Percentiles rank a stretch among this genome's conserved stretches.
These are phyloP conservation scores for Dendrolimus punctatus DNA, from an alignment of 1,140 invertebrate species.

Conservation along the genomic window DNA sequence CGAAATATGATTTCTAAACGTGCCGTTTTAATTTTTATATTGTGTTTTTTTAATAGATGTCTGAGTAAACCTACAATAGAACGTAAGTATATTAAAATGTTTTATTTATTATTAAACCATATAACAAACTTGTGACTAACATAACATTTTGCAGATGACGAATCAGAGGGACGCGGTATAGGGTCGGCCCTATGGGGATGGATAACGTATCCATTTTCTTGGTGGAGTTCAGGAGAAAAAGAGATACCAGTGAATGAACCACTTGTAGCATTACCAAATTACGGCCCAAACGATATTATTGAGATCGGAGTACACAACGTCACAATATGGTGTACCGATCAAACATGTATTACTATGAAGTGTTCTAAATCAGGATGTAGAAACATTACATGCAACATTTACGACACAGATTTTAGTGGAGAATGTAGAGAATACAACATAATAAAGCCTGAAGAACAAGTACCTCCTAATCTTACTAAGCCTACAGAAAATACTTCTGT, in stretches of 20 bases:
- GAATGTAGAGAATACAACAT: slow-evolving; percentile 60
- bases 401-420: slow-evolving; percentile 63
- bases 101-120: background rate
- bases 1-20: slow-evolving; percentile 39
- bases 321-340: slow-evolving; percentile 61
- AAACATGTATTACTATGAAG: slow-evolving; percentile 60
- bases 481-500: background rate
- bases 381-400: slow-evolving; percentile 61
- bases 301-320: slow-evolving; percentile 49
- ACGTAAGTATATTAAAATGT: slow-evolving; percentile 29
- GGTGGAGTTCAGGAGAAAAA: slow-evolving; percentile 42
- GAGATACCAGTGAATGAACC: slow-evolving; percentile 26
- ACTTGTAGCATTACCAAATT: slow-evolving; percentile 19
- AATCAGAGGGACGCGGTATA: slow-evolving; percentile 48
- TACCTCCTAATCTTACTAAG: slow-evolving; percentile 1
- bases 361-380: slow-evolving; percentile 49
- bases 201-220: slow-evolving; percentile 62
- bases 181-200: slow-evolving; percentile 62
- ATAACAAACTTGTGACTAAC: slow-evolving; percentile 11
- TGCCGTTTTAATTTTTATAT: slow-evolving; percentile 25
- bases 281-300: slow-evolving; percentile 26
- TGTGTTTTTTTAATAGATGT: slow-evolving; percentile 29
- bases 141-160: slow-evolving; percentile 39
- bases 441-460: slow-evolving; percentile 27
- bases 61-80: slow-evolving; percentile 35